Conservation (phyloP, 2,113 vertebrate genomes). For the Mustela nigripes region DNA sequence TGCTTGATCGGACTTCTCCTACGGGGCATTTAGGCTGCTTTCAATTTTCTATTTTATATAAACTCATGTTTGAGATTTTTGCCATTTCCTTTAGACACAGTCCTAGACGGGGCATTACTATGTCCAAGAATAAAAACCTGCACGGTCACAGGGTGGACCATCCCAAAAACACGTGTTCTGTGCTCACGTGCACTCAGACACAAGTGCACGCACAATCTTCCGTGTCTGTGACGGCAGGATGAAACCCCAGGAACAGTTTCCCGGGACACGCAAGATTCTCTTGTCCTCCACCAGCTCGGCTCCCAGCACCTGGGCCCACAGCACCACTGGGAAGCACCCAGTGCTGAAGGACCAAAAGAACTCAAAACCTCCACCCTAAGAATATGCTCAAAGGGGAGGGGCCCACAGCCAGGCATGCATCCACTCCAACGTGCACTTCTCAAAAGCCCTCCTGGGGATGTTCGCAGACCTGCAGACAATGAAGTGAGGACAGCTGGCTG, state of each 20-base stretch:
- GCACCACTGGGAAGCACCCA: neutral
- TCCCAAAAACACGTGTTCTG: neutral
- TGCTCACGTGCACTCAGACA: neutral
- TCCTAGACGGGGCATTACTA: neutral
- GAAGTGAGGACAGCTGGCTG: neutral
- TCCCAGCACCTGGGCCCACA: neutral
- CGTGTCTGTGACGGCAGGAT: neutral
- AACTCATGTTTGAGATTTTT: neutral
- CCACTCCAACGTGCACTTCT: accelerated
- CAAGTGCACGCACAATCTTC: neutral
- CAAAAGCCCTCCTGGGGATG: neutral
- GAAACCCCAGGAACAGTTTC: neutral
- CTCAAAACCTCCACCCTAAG: neutral
- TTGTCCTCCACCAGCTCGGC: neutral
- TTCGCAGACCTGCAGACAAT: neutral
- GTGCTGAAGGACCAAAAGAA: neutral
- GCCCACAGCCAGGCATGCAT: accelerated
- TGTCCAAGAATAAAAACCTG: neutral
- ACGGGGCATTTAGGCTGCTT: neutral
- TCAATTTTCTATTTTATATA: neutral
- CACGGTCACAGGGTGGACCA: neutral
- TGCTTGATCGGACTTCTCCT: neutral
- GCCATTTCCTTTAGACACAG: neutral
- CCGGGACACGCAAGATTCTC: no score
- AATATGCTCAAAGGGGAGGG: neutral